Evolutionary conservation across 2,113 vertebrate species (phyloP), one percentile per base, ranked within the genome.

Genomic region (Epinephelus moara): DNA sequence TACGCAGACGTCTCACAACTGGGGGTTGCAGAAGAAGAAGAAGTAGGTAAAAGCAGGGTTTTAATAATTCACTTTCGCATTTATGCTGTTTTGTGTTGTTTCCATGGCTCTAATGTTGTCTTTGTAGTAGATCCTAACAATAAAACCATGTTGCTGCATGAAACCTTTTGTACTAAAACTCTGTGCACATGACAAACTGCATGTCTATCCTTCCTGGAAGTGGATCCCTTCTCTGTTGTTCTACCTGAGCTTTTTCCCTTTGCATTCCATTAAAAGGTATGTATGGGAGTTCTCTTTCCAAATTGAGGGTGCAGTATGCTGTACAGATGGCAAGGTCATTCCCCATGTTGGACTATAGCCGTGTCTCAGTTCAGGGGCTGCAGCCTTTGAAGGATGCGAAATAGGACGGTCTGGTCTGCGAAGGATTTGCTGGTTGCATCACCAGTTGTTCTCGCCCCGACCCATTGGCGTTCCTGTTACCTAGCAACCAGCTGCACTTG

Each of bases 11-110:
- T 50, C 66, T 86, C 77, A 84, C 62, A 70, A 70, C 66, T 62
- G 49, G 59, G 50, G 70, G 30, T 88, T 88, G 55, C 78, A 37
- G 33, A 45, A 45, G 40, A 1, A 42, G 42, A 45, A 45, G 3
- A 18, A 50, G 47, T 67, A 88, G 80, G 85, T 90, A 91, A 86
- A 80, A 87, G 71, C 57, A 64, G 12, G 33, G 57, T 80, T 59
- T 92, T 85, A 90, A 91, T 91, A 91, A 92, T 92, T 91, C 77
- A 94, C 70, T 57, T 60, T 57, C 40, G 66, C 45, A 57, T 75
- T 72, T 82, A 78, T 72, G 30, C 45, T 57, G 52, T 60, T 89
- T 79, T 83, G 55, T 59, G 12, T 56, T 87, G 40, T 78, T 90
- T 88, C 50, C 55, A 33, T 57, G 47, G 12, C 75, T 68, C 42